Evolutionary conservation across 2,888 invertebrate species (phyloP).

Genomic region (Morpho helenor): DNA sequence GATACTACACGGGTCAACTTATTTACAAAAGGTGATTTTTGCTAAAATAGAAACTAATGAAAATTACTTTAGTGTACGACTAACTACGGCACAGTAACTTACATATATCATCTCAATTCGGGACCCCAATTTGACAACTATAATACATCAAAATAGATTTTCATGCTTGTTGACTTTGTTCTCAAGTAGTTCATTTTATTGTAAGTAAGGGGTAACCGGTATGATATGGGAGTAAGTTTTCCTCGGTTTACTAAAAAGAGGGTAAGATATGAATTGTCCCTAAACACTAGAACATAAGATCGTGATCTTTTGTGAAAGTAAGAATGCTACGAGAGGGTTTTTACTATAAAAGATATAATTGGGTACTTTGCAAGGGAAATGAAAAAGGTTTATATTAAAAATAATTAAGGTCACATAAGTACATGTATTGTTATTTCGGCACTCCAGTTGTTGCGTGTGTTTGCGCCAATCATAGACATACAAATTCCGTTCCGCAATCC

Average conservation of each 20-base stretch:
- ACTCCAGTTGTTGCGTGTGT: too few relatives aligned
- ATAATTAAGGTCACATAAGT: too few relatives aligned
- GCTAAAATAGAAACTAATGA: too few relatives aligned
- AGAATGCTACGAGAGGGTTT: neutral
- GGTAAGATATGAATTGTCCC: slow-evolving; percentile 53
- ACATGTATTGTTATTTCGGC: too few relatives aligned
- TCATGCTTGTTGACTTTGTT: slow-evolving; percentile 56
- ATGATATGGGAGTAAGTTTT: slow-evolving; percentile 29
- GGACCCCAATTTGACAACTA: neutral
- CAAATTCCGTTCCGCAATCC: too few relatives aligned
- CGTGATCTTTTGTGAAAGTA: slow-evolving; percentile 27
- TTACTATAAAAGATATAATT: slow-evolving; percentile 1
- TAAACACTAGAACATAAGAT: slow-evolving; percentile 39
- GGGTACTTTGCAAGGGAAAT: neutral
- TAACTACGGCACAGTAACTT: too few relatives aligned
- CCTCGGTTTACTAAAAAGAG: slow-evolving; percentile 38
- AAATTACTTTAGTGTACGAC: too few relatives aligned
- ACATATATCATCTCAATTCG: too few relatives aligned
- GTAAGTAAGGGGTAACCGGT: slow-evolving; percentile 32
- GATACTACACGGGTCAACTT: too few relatives aligned
- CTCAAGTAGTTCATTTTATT: slow-evolving; percentile 50
- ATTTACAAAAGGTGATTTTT: too few relatives aligned
- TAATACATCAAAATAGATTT: slow-evolving; percentile 33
- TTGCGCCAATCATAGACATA: too few relatives aligned
- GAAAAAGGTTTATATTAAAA: too few relatives aligned